Base-by-base conservation (phyloP, 2,113 vertebrate genomes). In the Nothocercus julius region DNA sequence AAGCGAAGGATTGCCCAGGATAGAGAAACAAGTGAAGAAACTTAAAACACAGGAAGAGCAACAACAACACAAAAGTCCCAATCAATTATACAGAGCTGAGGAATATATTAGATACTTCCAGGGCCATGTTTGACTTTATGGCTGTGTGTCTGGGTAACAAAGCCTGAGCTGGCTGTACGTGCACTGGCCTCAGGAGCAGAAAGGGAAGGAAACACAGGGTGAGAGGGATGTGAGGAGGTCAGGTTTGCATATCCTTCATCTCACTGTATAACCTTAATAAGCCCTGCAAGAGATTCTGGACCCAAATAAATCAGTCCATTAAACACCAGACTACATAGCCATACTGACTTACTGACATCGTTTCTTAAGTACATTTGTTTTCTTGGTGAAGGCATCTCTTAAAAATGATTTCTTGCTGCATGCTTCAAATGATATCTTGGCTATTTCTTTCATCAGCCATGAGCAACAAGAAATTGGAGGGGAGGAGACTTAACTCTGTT, bases 81-180 rank as follows among this genome's bases (percentile, higher is more conserved):
- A 51, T 11, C 28, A 47, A 36, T 21, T 54, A 81, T 77, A 54
- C 20, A 18, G 40, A 78, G 36, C 36, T 90, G 34, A 67, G 86
- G 73, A 49, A 63, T 18, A 11, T 3, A 7, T 58, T 45, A 4
- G 0, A 1, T 28, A 56, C 13, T 80, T 69, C 10, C 51, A 75
- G 63, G 38, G 30, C 47, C 10, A 3, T 24, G 28, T 19, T 13
- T 74, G 36, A 30, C 44, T 76, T 3, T 53, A 2, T n/a, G 20
- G 44, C 36, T 86, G 19, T 64, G 0, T 1, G 12, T 6, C 38
- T 86, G 28, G 27, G 28, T 66, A 40, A 67, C 40, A 87, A 47
- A 54, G 9, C 66, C 15, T 7, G 15, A 0, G 2, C 5, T 44
- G 36, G 4, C 47, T 11, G 0, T 44, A 53, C 14, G 53, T 0